Percentiles rank a stretch among this genome's conserved stretches.
Evolutionary conservation across 2,113 vertebrate species (phyloP).

Genomic region (Sus scrofa): DNA sequence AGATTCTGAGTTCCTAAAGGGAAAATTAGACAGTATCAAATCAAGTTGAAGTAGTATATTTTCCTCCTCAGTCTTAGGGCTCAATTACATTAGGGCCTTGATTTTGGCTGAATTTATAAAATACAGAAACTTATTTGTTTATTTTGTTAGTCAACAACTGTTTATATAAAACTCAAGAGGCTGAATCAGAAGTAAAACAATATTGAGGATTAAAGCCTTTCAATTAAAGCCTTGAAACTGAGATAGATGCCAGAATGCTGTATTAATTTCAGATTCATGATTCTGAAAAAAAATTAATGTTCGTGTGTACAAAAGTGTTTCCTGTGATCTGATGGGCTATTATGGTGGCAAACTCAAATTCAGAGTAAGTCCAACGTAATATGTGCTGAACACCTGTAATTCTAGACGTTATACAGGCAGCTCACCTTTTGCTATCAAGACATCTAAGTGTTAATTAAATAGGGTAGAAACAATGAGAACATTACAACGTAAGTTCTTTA

Average conservation of each 20-base stretch:
- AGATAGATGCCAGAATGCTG: neutral
- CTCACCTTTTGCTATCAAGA: neutral
- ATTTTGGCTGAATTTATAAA: conserved; percentile 15
- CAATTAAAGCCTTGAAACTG: neutral
- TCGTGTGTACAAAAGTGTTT: conserved; percentile 10
- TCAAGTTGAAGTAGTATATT: neutral
- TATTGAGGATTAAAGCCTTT: neutral
- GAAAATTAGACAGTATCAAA: neutral
- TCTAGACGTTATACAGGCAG: neutral
- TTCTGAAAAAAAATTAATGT: neutral
- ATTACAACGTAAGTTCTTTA: conserved; percentile 19
- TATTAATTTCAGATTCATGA: neutral
- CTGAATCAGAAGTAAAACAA: conserved; percentile 29
- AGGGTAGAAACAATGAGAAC: conserved; percentile 24
- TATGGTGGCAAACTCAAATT: neutral
- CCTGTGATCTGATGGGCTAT: neutral
- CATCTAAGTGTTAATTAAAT: neutral
- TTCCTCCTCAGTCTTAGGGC: neutral
- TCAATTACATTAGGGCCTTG: neutral
- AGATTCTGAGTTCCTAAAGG: neutral
- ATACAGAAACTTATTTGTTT: neutral
- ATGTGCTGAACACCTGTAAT: neutral
- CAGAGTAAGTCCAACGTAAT: neutral
- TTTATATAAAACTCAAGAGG: neutral
- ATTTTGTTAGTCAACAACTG: neutral